Base-by-base conservation (phyloP, 2,797 vertebrate genomes). In the Threskiornis aethiopicus region DNA sequence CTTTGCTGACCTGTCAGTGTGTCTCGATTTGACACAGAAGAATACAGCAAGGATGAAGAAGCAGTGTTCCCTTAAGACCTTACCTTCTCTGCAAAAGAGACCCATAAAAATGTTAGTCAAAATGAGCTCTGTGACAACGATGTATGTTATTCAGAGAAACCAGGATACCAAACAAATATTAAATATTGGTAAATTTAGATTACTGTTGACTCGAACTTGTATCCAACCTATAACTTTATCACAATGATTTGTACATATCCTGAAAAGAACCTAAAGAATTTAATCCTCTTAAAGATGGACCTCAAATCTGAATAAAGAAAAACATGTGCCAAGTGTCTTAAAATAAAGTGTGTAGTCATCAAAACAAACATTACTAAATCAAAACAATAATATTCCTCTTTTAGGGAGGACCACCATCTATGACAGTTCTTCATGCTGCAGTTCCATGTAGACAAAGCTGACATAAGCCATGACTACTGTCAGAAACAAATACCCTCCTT, bases 371-470 rank as follows among this genome's bases (percentile, higher is more conserved):
- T 41, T 67, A 84, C 42, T 65, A 44, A 87, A 69, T 70, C 82
- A 80, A 95, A 93, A 87, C 72, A 95, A 54, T 29, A 20, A 89
- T 51, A 52, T 77, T 84, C 92, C 46, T 80, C 46, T 95, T 87
- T 71, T 46, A 93, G 39, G 44, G 47, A 84, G 52, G 59, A 79
- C 80, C 66, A 90, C 59, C 57, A 87, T 29, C 81, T 76, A 76
- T 46, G 64, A 46, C 28, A 90, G 41, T 31, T 91, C 49, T 71
- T 78, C 61, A 55, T 37, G 39, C 17, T 76, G 51, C 18, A 90
- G 46, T n/a, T 92, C 69, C 42, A 86, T 1, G 4, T 8, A 51
- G 29, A 71, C 67, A 61, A 66, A 76, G 12, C 62, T 87, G 62
- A 66, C 35, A n/a, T 13, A 88, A 90, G 42, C 52, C 54, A 75